Percentiles rank a stretch among this genome's conserved stretches.
phyloP scores from a whole-genome alignment of 2,113 vertebrate species.

The Eurypyga helias region DNA sequence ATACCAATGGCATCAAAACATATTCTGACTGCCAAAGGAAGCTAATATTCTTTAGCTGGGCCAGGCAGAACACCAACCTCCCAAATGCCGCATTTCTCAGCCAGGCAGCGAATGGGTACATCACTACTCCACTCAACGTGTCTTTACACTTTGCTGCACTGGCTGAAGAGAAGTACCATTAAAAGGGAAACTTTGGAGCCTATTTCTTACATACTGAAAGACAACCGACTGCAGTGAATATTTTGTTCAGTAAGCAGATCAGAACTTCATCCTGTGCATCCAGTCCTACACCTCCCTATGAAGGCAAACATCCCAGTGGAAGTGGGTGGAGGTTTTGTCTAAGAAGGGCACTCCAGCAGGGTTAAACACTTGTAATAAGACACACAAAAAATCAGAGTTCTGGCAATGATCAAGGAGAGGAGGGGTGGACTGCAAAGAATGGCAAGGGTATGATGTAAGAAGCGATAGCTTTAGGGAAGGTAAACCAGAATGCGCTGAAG shows the following conservation, averaged over 20 bases:
- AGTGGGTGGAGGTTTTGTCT: not conserved
- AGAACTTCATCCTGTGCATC: not conserved
- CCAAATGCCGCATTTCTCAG: not conserved
- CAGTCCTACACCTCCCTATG: not conserved
- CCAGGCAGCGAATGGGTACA: not conserved
- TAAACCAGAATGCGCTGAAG: constrained; percentile 75
- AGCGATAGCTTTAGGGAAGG: constrained; percentile 71
- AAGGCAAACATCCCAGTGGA: not conserved
- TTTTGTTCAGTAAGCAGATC: not conserved
- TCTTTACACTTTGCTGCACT: not conserved
- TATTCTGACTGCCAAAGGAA: not conserved
- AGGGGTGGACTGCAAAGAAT: constrained; percentile 52
- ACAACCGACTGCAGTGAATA: not conserved
- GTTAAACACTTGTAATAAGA: constrained; percentile 12
- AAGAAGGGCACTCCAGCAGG: not conserved
- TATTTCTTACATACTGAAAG: not conserved
- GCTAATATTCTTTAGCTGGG: not conserved
- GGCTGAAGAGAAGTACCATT: constrained; percentile 13
- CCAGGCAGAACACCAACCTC: not conserved
- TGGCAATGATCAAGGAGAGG: constrained; percentile 41
- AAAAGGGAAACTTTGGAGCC: not conserved
- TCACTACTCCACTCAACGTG: not conserved
- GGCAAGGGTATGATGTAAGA: constrained; percentile 62
- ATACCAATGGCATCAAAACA: not conserved
- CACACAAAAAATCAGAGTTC: constrained; percentile 58